Percentiles rank a stretch among this genome's conserved stretches.
phyloP scores from a whole-genome alignment of 2,888 invertebrate species.

The Neoscelio sp. region DNA sequence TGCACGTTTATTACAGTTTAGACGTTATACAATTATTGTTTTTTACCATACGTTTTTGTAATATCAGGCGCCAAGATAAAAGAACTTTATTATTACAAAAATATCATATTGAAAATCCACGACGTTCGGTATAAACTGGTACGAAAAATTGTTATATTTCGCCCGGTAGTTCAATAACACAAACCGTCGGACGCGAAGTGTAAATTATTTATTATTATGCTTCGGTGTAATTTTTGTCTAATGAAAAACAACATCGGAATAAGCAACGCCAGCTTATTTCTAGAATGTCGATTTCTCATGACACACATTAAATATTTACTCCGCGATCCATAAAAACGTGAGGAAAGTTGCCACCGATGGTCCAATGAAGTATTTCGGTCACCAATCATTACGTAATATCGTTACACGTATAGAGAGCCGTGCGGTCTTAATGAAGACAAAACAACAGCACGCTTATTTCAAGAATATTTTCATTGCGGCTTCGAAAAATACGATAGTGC shows the following conservation, averaged over 20 bases:
- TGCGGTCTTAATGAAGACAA: constrained; percentile 1
- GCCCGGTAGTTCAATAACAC: constrained; percentile 15
- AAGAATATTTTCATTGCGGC: constrained; percentile 3
- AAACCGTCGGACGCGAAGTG: constrained; percentile 20
- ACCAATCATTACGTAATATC: constrained; percentile 20
- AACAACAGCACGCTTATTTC: constrained; percentile 12
- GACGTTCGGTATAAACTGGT: background rate
- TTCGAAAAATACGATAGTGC: too few relatives aligned
- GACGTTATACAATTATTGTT: too few relatives aligned
- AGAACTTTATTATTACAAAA: too few relatives aligned
- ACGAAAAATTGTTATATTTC: constrained; percentile 17
- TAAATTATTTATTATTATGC: constrained; percentile 40
- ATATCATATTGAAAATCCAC: too few relatives aligned
- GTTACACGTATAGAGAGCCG: constrained; percentile 5
- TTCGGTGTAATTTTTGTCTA: constrained; percentile 39
- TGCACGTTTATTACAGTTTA: too few relatives aligned
- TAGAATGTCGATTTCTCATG: constrained; percentile 20
- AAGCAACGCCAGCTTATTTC: background rate
- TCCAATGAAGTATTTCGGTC: constrained; percentile 44
- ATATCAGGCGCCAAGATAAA: too few relatives aligned
- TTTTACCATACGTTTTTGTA: too few relatives aligned
- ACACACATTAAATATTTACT: background rate
- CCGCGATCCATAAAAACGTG: constrained; percentile 27
- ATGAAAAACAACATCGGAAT: constrained; percentile 42
- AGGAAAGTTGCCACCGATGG: constrained; percentile 46